Conservation (phyloP, 2,113 vertebrate species). For the Chitala chitala region DNA sequence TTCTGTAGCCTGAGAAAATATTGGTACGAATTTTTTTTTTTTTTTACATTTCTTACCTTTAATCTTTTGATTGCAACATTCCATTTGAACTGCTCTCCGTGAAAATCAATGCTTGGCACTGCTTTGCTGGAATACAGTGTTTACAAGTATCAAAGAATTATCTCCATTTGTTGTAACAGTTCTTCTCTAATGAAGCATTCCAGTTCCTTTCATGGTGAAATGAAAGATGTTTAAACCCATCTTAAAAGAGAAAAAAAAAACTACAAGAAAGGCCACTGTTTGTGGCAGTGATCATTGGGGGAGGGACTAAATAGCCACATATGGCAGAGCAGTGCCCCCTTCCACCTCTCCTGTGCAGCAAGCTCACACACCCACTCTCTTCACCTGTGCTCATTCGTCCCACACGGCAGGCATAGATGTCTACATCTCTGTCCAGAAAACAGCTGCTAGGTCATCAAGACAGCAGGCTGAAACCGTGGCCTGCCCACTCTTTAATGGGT, state of each 20-base stretch:
- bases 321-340: no score
- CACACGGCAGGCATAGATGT: no score
- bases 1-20: no score
- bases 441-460: no score
- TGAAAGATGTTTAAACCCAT: background rate
- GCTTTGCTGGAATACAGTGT: background rate
- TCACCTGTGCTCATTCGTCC: background rate
- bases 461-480: no score
- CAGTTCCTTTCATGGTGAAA: background rate
- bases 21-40: no score
- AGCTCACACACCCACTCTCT: background rate
- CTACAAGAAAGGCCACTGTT: background rate
- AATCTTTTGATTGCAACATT: background rate
- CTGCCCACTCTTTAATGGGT: no score
- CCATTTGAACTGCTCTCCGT: background rate
- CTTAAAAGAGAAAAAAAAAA: background rate
- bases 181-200: slow-evolving; percentile 6
- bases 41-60: background rate
- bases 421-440: no score
- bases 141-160: slow-evolving; percentile 8
- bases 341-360: no score
- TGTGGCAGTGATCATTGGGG: no score
- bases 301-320: no score
- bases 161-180: background rate
- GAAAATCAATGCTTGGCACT: background rate